A percentile compares a stretch with the other conserved stretches of the same genome.
Conservation (phyloP, 1,140 invertebrate species). For the Trichonephila inaurata region DNA sequence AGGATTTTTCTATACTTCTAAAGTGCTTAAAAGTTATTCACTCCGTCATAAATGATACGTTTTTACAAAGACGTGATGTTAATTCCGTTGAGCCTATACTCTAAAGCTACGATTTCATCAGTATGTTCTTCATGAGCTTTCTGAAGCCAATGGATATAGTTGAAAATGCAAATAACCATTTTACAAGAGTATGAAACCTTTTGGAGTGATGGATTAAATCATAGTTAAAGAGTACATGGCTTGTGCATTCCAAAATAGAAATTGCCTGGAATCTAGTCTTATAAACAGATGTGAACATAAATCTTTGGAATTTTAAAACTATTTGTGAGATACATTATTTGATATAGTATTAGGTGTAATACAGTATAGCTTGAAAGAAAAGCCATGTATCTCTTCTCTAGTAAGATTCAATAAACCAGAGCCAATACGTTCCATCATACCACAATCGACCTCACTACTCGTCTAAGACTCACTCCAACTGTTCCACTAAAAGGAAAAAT, state of each 20-base stretch:
- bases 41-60: slow-evolving; percentile 32
- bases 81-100: background rate
- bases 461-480: background rate
- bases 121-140: background rate
- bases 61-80: slow-evolving; percentile 28
- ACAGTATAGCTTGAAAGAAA: slow-evolving; percentile 12
- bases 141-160: background rate
- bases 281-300: background rate
- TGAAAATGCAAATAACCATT: slow-evolving; percentile 6
- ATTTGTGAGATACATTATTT: background rate
- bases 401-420: background rate
- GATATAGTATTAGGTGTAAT: background rate
- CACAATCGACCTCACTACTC: background rate
- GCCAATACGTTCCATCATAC: background rate
- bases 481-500: background rate
- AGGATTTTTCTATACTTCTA: slow-evolving; percentile 42
- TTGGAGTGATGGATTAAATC: slow-evolving; percentile 9
- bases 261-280: background rate
- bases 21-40: slow-evolving; percentile 62
- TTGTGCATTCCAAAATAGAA: slow-evolving; percentile 7
- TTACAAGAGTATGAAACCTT: background rate
- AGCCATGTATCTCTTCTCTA: background rate
- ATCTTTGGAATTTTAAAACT: background rate
- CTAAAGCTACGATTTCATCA: slow-evolving; percentile 37
- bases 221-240: slow-evolving; percentile 32